These are phyloP conservation scores for Onychostruthus taczanowskii DNA, from an alignment of 2,113 vertebrate genomes.

Conservation along the genomic window DNA sequence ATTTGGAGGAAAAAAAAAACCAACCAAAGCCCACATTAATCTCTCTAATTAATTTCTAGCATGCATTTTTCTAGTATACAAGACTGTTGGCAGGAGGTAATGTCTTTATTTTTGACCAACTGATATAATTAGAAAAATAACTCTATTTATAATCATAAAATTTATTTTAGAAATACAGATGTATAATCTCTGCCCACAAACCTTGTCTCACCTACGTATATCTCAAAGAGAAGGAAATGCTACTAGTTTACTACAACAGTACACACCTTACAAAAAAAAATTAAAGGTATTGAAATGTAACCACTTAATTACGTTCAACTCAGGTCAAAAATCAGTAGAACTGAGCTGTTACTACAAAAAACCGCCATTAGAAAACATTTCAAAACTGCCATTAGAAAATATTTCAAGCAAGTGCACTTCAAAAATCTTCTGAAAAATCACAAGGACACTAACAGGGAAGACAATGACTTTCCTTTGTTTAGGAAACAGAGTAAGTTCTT, in stretches of 20 bases:
- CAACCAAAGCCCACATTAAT: not conserved
- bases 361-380: not conserved
- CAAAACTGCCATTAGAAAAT: not conserved
- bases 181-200: not conserved
- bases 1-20: not conserved
- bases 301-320: not conserved
- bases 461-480: not conserved
- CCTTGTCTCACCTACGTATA: not conserved
- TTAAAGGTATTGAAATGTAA: not conserved
- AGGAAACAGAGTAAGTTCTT: not conserved
- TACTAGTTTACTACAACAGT: not conserved
- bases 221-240: not conserved
- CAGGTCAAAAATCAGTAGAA: not conserved
- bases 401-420: not conserved
- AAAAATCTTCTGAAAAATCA: not conserved
- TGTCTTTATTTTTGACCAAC: not conserved
- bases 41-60: not conserved
- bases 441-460: not conserved
- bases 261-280: not conserved
- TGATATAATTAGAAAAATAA: slow-evolving; percentile 1
- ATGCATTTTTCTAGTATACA: not conserved
- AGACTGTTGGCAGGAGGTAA: not conserved
- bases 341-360: not conserved
- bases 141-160: not conserved
- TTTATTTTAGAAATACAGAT: not conserved